phyloP scores from a whole-genome alignment of 2,113 vertebrate genomes.

The Craseonycteris thonglongyai region DNA sequence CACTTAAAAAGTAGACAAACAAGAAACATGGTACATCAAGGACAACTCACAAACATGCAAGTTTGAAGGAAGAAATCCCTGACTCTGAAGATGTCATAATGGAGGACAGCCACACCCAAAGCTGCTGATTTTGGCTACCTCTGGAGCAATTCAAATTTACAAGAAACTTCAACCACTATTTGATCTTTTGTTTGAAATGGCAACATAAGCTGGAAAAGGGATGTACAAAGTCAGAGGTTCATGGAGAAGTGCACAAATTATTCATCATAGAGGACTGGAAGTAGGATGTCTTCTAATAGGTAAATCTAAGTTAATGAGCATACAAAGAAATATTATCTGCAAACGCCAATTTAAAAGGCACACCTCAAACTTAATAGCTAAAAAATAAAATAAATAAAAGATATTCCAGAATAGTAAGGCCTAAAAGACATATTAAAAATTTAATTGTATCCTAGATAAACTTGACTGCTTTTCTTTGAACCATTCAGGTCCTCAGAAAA shows the following conservation, averaged over 20 bases:
- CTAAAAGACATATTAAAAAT: conserved; percentile 1
- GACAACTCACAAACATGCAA: not conserved
- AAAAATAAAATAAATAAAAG: not conserved
- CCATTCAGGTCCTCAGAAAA: not conserved
- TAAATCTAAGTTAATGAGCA: not conserved
- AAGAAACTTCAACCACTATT: not conserved
- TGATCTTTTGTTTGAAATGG: conserved; percentile 36
- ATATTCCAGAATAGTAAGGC: not conserved
- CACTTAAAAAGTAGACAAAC: conserved; percentile 21
- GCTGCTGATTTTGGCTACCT: not conserved
- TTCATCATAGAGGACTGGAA: not conserved
- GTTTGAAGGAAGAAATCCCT: not conserved
- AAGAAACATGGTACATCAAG: not conserved
- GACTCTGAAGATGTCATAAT: not conserved
- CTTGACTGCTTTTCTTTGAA: not conserved
- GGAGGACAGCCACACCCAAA: not conserved
- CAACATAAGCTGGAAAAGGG: conserved; percentile 2
- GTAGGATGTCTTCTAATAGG: not conserved
- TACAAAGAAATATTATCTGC: not conserved
- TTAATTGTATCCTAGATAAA: not conserved
- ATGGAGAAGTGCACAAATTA: not conserved
- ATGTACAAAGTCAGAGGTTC: not conserved
- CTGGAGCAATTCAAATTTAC: not conserved
- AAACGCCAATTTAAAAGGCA: not conserved
- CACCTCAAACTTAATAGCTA: not conserved